Evolutionary conservation across 2,888 invertebrate species (phyloP).

Genomic region (Linnaemya tessellans): DNA sequence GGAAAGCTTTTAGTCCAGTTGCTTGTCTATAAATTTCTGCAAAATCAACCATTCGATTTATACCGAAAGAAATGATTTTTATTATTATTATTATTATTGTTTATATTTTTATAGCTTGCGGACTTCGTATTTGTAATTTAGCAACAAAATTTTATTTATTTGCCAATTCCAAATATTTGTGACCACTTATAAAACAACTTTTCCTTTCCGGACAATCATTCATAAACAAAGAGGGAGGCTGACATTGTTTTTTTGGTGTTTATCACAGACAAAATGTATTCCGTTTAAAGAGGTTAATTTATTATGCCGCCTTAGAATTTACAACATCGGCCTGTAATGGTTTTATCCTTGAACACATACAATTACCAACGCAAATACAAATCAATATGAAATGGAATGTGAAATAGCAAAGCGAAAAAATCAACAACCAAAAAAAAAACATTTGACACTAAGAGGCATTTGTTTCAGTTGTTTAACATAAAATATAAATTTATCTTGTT

Average conservation of each 20-base stretch:
- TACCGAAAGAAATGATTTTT: no score
- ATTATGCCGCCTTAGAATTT: constrained; percentile 71
- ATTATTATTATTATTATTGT: no score
- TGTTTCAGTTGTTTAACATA: neutral
- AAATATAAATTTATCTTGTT: neutral
- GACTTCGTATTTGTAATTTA: no score
- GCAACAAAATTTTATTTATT: no score
- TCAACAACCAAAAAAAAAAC: constrained; percentile 48
- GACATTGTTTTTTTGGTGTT: constrained; percentile 49
- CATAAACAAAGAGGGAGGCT: neutral
- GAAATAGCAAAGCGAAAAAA: constrained; percentile 15
- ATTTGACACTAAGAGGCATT: constrained; percentile 3
- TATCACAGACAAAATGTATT: constrained; percentile 66
- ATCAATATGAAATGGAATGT: constrained; percentile 18
- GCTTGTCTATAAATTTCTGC: no score
- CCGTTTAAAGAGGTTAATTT: constrained; percentile 70
- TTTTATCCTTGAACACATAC: constrained; percentile 46
- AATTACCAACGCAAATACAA: constrained; percentile 2
- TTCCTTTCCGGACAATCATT: no score
- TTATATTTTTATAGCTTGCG: no score
- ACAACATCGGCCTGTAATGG: constrained; percentile 60
- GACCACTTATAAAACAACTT: no score
- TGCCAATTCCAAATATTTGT: no score
- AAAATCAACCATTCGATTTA: no score
- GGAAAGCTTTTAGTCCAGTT: no score